Conservation (phyloP, 2,113 vertebrate genomes). For the Casuarius casuarius region DNA sequence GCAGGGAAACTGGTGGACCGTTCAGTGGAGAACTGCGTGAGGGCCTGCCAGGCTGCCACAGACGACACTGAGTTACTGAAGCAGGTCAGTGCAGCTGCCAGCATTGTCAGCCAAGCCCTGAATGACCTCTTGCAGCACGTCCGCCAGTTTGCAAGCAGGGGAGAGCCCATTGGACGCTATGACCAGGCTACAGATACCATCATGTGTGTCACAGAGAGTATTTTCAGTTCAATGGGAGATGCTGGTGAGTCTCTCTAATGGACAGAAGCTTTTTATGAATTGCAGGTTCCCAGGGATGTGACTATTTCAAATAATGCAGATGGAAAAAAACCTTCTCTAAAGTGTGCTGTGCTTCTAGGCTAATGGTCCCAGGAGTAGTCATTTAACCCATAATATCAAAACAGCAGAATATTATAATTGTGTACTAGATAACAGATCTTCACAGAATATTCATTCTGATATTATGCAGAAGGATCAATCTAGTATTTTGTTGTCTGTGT, state of each 20-base stretch:
- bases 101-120: slow-evolving; percentile 93
- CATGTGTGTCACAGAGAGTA: slow-evolving; percentile 98
- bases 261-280: accelerated
- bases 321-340: background rate
- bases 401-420: accelerated
- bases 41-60: slow-evolving; percentile 91
- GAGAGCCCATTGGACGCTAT: slow-evolving; percentile 96
- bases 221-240: slow-evolving; percentile 99
- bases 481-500: background rate
- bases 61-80: slow-evolving; percentile 90
- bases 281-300: too few relatives aligned
- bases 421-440: background rate
- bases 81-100: slow-evolving; percentile 90
- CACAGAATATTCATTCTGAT: background rate
- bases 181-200: slow-evolving; percentile 99
- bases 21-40: slow-evolving; percentile 93
- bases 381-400: background rate
- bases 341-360: background rate
- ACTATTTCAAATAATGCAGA: background rate
- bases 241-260: slow-evolving; percentile 84
- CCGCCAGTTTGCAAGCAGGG: slow-evolving; percentile 93
- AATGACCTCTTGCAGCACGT: slow-evolving; percentile 94
- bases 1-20: slow-evolving; percentile 96
- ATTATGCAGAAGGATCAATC: background rate
- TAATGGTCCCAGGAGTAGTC: accelerated